Conservation (phyloP, 2,797 vertebrate species). For the Macrochelys suwanniensis region DNA sequence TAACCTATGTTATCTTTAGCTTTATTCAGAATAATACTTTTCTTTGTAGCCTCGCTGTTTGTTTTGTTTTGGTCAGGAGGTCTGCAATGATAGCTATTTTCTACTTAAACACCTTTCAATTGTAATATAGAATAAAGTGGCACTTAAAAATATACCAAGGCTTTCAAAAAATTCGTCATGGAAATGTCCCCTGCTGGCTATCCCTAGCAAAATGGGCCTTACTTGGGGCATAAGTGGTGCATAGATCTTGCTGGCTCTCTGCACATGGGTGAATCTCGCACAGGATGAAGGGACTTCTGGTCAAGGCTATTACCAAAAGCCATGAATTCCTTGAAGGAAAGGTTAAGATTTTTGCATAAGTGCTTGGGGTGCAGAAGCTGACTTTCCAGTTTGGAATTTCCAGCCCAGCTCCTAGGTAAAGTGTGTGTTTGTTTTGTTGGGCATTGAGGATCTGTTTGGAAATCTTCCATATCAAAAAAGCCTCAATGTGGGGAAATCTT, state of each 20-base stretch:
- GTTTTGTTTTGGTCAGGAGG: background rate
- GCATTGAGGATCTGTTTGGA: constrained; percentile 14
- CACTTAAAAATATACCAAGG: background rate
- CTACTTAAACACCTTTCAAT: background rate
- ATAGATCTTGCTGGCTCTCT: background rate
- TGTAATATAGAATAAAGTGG: background rate
- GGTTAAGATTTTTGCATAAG: background rate
- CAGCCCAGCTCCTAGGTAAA: background rate
- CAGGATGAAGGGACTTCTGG: background rate
- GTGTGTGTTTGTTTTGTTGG: constrained; percentile 17
- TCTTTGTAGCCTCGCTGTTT: background rate
- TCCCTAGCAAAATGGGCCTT: background rate
- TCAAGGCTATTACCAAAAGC: background rate
- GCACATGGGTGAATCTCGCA: background rate
- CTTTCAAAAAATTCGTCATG: background rate
- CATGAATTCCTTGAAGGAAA: background rate
- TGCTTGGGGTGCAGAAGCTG: background rate
- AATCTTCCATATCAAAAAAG: constrained; percentile 51
- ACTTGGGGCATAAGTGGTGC: background rate
- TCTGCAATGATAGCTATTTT: background rate
- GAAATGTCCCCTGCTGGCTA: background rate
- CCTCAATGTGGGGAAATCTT: background rate
- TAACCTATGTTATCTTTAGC: background rate
- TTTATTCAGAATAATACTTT: background rate
- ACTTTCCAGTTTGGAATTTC: constrained; percentile 4